phyloP scores from a whole-genome alignment of 2,113 vertebrate genomes.

The Megalops atlanticus region DNA sequence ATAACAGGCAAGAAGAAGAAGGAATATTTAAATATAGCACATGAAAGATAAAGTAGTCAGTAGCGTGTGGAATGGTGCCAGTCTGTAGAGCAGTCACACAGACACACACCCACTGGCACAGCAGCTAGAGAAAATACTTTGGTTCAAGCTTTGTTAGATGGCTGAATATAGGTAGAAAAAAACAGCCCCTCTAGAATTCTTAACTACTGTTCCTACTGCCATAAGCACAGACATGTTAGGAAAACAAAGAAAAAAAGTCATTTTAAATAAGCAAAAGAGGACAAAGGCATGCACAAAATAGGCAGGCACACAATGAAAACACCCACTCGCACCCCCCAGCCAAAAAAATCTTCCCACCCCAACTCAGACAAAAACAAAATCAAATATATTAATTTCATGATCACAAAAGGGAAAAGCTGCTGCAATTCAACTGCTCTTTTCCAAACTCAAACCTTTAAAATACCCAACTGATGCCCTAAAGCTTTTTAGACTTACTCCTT shows the following conservation, averaged over 20 bases:
- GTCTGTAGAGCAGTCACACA: slow-evolving; percentile 78
- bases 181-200: slow-evolving; percentile 67
- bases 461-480: slow-evolving; percentile 17
- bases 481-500: neutral
- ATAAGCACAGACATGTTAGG: slow-evolving; percentile 48
- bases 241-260: slow-evolving; percentile 9
- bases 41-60: slow-evolving; percentile 66
- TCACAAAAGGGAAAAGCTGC: slow-evolving; percentile 4
- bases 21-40: slow-evolving; percentile 26
- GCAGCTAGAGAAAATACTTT: slow-evolving; percentile 98
- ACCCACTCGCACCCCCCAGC: slow-evolving; percentile 10
- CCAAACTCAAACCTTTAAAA: slow-evolving; percentile 26
- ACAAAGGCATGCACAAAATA: slow-evolving; percentile 7
- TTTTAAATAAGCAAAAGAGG: slow-evolving; percentile 4
- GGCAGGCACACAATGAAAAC: slow-evolving; percentile 7
- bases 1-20: slow-evolving; percentile 75
- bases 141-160: slow-evolving; percentile 98
- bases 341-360: neutral
- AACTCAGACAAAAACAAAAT: slow-evolving; percentile 15
- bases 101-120: slow-evolving; percentile 91
- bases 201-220: slow-evolving; percentile 75
- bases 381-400: slow-evolving; percentile 35
- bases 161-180: slow-evolving; percentile 76
- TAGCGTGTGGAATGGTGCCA: slow-evolving; percentile 84
- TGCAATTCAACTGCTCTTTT: slow-evolving; percentile 20